Evolutionary conservation across 2,113 vertebrate genomes (phyloP).

Genomic region (Sprattus sprattus): DNA sequence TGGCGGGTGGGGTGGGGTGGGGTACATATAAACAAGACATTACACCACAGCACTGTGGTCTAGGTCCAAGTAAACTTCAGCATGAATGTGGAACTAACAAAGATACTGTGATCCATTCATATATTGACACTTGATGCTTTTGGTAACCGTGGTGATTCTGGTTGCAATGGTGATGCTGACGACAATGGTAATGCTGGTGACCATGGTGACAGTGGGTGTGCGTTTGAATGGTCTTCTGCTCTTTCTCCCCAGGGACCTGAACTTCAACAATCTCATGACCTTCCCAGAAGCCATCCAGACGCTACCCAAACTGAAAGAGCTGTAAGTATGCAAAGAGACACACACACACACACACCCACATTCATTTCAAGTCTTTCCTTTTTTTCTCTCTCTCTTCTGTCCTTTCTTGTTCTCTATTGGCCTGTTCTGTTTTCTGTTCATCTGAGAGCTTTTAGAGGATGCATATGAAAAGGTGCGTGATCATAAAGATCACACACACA

Average conservation of each 20-base stretch:
- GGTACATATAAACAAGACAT: too few relatives aligned
- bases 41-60: too few relatives aligned
- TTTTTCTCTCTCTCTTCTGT: not conserved
- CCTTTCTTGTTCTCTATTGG: not conserved
- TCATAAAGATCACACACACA: not conserved
- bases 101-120: not conserved
- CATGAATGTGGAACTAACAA: not conserved
- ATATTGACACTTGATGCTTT: not conserved
- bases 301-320: slow-evolving; percentile 90
- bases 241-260: slow-evolving; percentile 82
- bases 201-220: not conserved
- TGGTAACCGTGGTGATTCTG: not conserved
- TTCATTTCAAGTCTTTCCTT: not conserved
- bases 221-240: not conserved
- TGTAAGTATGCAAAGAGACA: slow-evolving; percentile 79
- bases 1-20: slow-evolving; percentile 5
- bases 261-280: slow-evolving; percentile 90
- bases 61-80: too few relatives aligned
- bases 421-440: not conserved
- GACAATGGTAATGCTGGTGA: too few relatives aligned
- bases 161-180: not conserved
- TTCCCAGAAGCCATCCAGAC: slow-evolving; percentile 92
- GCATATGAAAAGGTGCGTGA: not conserved
- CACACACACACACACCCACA: not conserved
- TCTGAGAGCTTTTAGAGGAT: not conserved